A percentile compares a stretch with the other conserved stretches of the same genome.
phyloP scores from a whole-genome alignment of 2,888 invertebrate species.

The Yponomeuta cagnagella region DNA sequence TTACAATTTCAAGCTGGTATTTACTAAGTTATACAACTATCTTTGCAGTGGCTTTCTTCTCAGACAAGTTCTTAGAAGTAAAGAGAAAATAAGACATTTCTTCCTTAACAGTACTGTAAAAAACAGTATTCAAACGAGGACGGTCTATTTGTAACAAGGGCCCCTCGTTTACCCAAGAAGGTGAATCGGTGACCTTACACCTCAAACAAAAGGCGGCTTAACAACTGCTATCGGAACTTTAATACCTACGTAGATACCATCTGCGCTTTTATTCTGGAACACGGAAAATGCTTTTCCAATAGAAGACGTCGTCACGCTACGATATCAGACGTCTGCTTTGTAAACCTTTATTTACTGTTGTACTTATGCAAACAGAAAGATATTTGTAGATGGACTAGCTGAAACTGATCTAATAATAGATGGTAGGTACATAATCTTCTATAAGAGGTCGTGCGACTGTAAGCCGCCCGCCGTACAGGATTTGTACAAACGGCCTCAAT shows the following conservation, averaged over 20 bases:
- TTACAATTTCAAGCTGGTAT: not conserved
- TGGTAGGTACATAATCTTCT: too few species aligned
- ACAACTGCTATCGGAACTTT: not conserved
- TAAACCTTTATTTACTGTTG: not conserved
- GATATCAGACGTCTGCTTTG: not conserved
- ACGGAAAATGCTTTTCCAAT: conserved; percentile 2
- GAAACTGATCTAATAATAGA: not conserved
- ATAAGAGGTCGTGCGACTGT: too few species aligned
- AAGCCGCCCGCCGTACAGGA: too few species aligned
- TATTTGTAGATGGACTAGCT: not conserved
- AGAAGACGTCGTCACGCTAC: not conserved
- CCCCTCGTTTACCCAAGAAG: conserved; percentile 9
- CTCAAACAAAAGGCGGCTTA: not conserved
- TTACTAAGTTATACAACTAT: not conserved
- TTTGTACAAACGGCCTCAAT: too few species aligned
- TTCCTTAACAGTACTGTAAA: not conserved
- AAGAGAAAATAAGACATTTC: not conserved
- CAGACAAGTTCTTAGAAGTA: not conserved
- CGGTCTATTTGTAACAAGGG: not conserved
- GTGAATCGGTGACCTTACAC: conserved; percentile 6
- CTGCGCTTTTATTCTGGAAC: conserved; percentile 1
- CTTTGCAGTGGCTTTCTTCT: too few species aligned
- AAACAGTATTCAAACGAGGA: not conserved
- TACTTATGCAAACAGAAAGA: not conserved
- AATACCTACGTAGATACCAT: conserved; percentile 2